phyloP scores from a whole-genome alignment of 2,888 invertebrate species.

The Stegophylla sp. region DNA sequence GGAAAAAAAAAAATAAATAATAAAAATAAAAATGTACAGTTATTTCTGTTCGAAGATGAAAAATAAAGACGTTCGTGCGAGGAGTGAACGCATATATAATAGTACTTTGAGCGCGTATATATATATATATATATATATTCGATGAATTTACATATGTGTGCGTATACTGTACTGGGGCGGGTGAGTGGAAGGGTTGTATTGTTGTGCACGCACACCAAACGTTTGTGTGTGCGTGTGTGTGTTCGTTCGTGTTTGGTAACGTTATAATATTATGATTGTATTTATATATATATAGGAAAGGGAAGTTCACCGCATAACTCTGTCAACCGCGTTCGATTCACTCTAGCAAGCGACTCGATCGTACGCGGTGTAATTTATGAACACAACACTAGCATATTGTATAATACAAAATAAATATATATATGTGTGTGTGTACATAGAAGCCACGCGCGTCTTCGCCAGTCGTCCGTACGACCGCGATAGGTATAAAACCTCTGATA shows the following conservation, averaged over 20 bases:
- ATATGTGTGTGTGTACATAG: no score
- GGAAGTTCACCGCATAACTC: slow-evolving; percentile 43
- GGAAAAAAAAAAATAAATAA: not conserved
- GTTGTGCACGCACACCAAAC: not conserved
- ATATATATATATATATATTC: not conserved
- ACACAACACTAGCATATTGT: no score
- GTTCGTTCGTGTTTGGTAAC: not conserved
- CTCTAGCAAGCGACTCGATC: slow-evolving; percentile 4
- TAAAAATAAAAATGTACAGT: slow-evolving; percentile 8
- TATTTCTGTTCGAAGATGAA: not conserved
- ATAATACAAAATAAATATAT: no score
- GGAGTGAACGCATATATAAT: not conserved
- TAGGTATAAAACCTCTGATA: no score
- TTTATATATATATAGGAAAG: slow-evolving; percentile 11
- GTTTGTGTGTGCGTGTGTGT: not conserved
- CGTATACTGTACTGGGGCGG: not conserved
- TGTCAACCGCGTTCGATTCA: slow-evolving; percentile 30
- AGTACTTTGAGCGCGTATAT: not conserved
- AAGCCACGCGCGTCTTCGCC: no score
- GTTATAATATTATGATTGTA: slow-evolving; percentile 9
- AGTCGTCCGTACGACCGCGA: no score
- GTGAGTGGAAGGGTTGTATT: slow-evolving; percentile 1
- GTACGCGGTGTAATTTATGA: no score
- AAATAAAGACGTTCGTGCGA: slow-evolving; percentile 39
- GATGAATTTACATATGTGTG: not conserved